These are phyloP conservation scores for Cheirogaleus major DNA, from an alignment of 2,797 vertebrate genomes.

Conservation along the genomic window DNA sequence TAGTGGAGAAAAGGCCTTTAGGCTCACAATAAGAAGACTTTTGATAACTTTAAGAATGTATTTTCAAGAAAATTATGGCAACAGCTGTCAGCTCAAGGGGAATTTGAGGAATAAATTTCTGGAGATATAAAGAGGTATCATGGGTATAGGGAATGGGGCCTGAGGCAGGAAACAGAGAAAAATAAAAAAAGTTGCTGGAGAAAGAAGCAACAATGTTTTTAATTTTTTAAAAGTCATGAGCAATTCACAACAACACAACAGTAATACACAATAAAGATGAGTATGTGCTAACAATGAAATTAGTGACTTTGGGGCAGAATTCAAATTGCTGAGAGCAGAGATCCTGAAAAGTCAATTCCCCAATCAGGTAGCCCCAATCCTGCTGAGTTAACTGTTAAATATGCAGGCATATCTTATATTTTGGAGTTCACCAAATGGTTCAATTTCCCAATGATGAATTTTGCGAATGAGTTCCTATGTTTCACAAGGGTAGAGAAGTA, in stretches of 20 bases:
- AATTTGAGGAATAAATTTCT: conserved; percentile 16
- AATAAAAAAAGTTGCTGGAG: neutral
- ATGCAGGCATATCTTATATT: neutral
- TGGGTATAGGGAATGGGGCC: neutral
- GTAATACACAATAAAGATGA: neutral
- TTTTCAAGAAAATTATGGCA: conserved; percentile 38
- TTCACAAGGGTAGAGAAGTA: neutral
- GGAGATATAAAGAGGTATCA: neutral
- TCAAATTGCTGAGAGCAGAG: neutral
- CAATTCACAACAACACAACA: neutral
- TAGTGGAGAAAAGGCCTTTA: neutral
- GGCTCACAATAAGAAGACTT: neutral
- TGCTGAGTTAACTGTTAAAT: neutral
- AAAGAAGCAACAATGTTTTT: neutral
- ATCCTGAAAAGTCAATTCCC: neutral
- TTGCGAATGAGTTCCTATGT: neutral
- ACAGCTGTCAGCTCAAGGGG: neutral
- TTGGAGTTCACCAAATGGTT: neutral
- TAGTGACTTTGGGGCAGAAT: neutral
- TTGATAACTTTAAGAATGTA: neutral
- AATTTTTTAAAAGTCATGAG: neutral
- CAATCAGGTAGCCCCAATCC: neutral
- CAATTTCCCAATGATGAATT: neutral
- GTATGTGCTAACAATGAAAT: neutral
- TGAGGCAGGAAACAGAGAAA: neutral